These are phyloP conservation scores for Drosophila suzukii DNA, from an alignment of 1,140 invertebrate genomes.

Conservation along the genomic window DNA sequence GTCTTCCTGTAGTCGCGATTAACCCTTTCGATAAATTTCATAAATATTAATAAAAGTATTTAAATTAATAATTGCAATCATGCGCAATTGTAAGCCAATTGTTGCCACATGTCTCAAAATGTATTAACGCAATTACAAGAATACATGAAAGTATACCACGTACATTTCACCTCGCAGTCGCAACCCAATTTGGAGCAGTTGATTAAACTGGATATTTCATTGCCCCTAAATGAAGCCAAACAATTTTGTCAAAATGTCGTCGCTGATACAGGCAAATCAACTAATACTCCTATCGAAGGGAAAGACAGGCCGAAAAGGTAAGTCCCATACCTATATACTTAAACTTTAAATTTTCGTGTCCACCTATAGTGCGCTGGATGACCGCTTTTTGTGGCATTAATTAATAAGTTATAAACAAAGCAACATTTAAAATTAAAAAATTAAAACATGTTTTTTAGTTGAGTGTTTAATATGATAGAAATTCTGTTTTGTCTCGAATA, in stretches of 20 bases:
- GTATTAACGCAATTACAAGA: conserved; percentile 1
- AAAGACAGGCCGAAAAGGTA: conserved; percentile 52
- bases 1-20: conserved; percentile 36
- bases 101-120: neutral
- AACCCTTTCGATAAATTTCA: neutral
- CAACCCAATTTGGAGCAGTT: conserved; percentile 74
- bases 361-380: neutral
- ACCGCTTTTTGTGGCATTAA: too few relatives aligned
- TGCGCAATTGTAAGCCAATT: neutral
- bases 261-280: conserved; percentile 1
- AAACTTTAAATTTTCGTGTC: neutral
- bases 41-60: neutral
- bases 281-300: conserved; percentile 2
- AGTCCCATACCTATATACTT: conserved; percentile 14
- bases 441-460: too few relatives aligned
- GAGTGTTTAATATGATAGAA: too few relatives aligned
- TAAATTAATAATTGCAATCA: neutral
- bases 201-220: conserved; percentile 51
- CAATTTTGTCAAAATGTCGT: conserved; percentile 5
- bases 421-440: too few relatives aligned
- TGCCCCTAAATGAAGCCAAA: conserved; percentile 37
- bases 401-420: too few relatives aligned
- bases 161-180: conserved; percentile 71
- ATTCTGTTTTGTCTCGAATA: too few relatives aligned
- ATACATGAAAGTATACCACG: conserved; percentile 47